phyloP scores from a whole-genome alignment of 2,888 invertebrate species.

The Tuberolachnus salignus region DNA sequence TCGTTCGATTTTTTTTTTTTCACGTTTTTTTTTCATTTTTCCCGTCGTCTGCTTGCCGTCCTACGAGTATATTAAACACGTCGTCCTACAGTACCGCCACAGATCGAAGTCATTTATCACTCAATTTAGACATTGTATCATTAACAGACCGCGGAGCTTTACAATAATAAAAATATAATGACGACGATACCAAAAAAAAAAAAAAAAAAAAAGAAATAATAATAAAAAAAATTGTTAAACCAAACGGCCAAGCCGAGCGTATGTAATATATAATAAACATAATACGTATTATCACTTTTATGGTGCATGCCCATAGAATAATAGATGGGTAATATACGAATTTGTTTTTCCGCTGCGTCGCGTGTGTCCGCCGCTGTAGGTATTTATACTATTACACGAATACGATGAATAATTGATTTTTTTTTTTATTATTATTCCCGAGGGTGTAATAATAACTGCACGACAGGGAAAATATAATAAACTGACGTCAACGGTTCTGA shows the following conservation, averaged over 20 bases:
- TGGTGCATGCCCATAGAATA: neutral
- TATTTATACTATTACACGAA: neutral
- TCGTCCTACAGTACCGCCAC: neutral
- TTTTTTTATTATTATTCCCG: neutral
- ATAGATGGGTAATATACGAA: neutral
- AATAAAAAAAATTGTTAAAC: too few species aligned
- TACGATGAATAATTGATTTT: conserved; percentile 31
- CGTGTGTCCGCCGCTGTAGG: too few species aligned
- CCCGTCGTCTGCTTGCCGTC: too few species aligned
- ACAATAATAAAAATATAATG: neutral
- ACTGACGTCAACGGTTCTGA: neutral
- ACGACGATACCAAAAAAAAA: too few species aligned
- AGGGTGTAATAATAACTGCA: conserved; percentile 27
- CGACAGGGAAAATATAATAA: neutral
- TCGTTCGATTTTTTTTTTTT: too few species aligned
- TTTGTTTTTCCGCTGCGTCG: too few species aligned
- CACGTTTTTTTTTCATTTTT: too few species aligned
- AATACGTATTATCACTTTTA: neutral
- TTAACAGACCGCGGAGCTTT: neutral
- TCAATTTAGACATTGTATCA: conserved; percentile 3
- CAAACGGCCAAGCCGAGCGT: neutral
- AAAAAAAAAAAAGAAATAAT: too few species aligned
- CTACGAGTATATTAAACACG: too few species aligned
- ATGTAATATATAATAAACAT: neutral
- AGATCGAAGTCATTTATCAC: conserved; percentile 20